Evolutionary conservation across 1,140 invertebrate genomes (phyloP), one percentile per base, ranked within the genome.

Genomic region (Drosophila albomicans): DNA sequence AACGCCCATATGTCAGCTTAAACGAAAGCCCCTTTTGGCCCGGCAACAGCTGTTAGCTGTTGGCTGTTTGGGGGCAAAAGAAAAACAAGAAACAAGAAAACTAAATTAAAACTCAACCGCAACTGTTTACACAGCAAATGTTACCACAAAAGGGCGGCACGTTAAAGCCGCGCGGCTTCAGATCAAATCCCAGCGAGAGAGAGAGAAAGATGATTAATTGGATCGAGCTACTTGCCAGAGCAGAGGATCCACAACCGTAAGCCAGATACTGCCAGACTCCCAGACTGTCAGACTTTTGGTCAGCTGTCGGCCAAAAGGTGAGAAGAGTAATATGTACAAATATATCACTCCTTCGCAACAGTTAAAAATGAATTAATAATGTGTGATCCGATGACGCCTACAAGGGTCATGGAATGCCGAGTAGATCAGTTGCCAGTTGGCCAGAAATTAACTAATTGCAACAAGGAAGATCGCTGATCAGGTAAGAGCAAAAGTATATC

Each of bases 71-170:
- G 82, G 41, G 35, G 62, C 69, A 13, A 30, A 32, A 6, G 62
- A 16, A 16, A 48, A 16, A 35, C 43, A 10, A 61, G 64, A 72
- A 59, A 78, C 75, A 77, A 87, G 80, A 88, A 88, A 88, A 88
- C 77, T 82, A 87, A 86, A 86, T 86, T 86, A 87, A 87, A 88
- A 87, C 73, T 57, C 80, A 80, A 78, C 81, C 78, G 75, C 85
- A 89, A 85, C 85, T 89, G 86, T 90, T 89, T 89, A 89, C 86
- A 89, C 78, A 89, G 86, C 85, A 89, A 89, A 89, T 89, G 86
- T 89, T 89, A 69, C 81, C 81, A 72, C 86, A 79, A 85, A 85
- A 67, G 51, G 81, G 80, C 73, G 68, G 81, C 78, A 25, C 49
- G 45, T 48, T 68, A 45, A 51, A 48, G 77, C 51, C 65, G 35